A percentile compares a stretch with the other conserved stretches of the same genome.
Evolutionary conservation across 2,113 vertebrate species (phyloP).

Genomic region (Chlorodrepanis virens): DNA sequence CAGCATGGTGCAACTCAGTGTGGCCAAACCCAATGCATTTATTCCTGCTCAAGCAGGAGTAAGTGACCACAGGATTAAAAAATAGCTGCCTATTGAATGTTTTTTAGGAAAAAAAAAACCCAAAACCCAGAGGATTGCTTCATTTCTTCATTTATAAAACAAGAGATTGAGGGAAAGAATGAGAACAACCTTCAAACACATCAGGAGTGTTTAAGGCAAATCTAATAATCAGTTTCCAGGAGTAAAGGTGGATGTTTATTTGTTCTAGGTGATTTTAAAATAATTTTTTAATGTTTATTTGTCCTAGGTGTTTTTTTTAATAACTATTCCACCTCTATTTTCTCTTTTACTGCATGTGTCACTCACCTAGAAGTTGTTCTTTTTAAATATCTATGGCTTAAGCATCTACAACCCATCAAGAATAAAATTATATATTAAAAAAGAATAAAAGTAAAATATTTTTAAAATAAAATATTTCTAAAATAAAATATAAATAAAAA

Average conservation of each 20-base stretch:
- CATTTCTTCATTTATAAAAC: neutral
- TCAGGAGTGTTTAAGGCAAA: neutral
- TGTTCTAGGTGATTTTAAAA: neutral
- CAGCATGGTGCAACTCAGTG: neutral
- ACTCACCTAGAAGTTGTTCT: neutral
- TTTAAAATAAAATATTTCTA: too few relatives aligned
- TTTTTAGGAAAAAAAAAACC: neutral
- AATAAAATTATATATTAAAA: neutral
- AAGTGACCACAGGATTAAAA: neutral
- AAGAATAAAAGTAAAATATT: too few relatives aligned
- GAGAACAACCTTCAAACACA: neutral
- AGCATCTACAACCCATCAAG: neutral
- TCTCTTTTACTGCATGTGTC: neutral
- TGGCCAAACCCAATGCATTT: neutral
- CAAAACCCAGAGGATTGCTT: neutral
- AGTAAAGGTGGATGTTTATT: neutral
- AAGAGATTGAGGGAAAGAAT: neutral
- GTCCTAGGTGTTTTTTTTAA: neutral
- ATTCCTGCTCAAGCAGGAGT: neutral
- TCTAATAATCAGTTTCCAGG: neutral
- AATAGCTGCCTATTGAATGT: rapidly evolving
- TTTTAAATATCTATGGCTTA: neutral
- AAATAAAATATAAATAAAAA: neutral
- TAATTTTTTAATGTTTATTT: neutral
- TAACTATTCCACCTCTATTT: neutral